phyloP scores from a whole-genome alignment of 1,140 invertebrate species.

The Aphelenchoides avenae region DNA sequence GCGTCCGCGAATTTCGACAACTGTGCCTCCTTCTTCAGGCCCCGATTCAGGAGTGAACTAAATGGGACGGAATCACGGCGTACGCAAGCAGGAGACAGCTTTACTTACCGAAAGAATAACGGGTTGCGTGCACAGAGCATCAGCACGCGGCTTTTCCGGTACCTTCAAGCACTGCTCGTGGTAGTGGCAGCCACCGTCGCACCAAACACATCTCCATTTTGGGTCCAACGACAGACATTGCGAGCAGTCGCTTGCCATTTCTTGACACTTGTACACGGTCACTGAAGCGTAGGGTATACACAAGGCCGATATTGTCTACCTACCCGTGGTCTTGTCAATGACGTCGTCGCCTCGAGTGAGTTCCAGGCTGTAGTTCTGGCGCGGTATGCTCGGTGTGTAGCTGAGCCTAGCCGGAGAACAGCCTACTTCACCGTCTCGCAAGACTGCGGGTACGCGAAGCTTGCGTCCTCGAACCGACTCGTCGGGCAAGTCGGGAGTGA shows the following conservation, averaged over 20 bases:
- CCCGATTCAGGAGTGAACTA: slow-evolving; percentile 86
- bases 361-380: slow-evolving; percentile 40
- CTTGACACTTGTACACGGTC: slow-evolving; percentile 86
- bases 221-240: slow-evolving; percentile 77
- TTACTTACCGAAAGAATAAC: slow-evolving; percentile 79
- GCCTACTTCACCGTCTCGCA: slow-evolving; percentile 9
- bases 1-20: slow-evolving; percentile 88
- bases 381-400: slow-evolving; percentile 1
- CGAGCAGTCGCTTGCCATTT: slow-evolving; percentile 87
- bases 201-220: slow-evolving; percentile 87
- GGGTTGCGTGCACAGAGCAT: slow-evolving; percentile 75
- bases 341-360: slow-evolving; percentile 28
- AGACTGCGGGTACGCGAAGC: slow-evolving; percentile 7
- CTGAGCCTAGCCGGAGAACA: slow-evolving; percentile 18
- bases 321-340: slow-evolving; percentile 39
- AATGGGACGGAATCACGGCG: slow-evolving; percentile 30
- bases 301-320: neutral
- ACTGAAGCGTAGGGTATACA: slow-evolving; percentile 63
- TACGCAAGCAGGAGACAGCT: neutral
- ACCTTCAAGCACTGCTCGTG: slow-evolving; percentile 70
- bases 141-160: slow-evolving; percentile 65
- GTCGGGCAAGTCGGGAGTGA: neutral
- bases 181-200: slow-evolving; percentile 77
- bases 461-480: neutral
- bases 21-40: slow-evolving; percentile 88